phyloP scores from a whole-genome alignment of 2,888 invertebrate genomes.

The Polyommatus icarus region DNA sequence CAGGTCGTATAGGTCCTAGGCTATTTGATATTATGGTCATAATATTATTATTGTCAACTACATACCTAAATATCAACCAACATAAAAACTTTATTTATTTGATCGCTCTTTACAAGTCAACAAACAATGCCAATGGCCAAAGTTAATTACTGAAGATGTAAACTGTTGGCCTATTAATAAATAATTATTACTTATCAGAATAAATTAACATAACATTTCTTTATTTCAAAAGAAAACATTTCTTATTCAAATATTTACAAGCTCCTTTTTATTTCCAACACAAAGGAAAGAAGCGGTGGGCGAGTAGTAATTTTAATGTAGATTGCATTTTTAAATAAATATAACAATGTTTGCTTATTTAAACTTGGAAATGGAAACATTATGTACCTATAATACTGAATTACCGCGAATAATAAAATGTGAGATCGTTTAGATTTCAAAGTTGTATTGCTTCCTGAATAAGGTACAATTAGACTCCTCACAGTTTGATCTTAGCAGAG shows the following conservation, averaged over 20 bases:
- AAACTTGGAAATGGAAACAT: background rate
- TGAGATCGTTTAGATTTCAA: too few relatives aligned
- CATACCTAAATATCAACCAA: too few relatives aligned
- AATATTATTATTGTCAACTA: too few relatives aligned
- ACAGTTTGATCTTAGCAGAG: too few relatives aligned
- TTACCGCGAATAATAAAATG: too few relatives aligned
- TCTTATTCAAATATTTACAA: conserved; percentile 7
- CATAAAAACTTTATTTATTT: background rate
- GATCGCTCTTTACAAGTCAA: background rate
- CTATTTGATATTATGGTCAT: too few relatives aligned
- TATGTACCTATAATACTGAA: background rate
- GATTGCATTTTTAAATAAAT: conserved; percentile 12
- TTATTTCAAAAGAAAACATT: background rate
- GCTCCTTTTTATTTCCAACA: background rate
- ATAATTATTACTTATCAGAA: background rate
- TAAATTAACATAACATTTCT: background rate
- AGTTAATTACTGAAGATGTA: background rate
- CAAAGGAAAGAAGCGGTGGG: background rate
- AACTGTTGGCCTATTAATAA: background rate
- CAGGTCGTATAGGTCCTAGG: too few relatives aligned
- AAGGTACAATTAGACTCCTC: too few relatives aligned
- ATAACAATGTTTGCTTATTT: background rate
- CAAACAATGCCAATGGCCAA: background rate
- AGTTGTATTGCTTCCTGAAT: too few relatives aligned
- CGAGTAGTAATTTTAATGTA: conserved; percentile 17